A percentile compares a stretch with the other conserved stretches of the same genome.
Conservation (phyloP, 2,113 vertebrate genomes). For the Crocuta crocuta region DNA sequence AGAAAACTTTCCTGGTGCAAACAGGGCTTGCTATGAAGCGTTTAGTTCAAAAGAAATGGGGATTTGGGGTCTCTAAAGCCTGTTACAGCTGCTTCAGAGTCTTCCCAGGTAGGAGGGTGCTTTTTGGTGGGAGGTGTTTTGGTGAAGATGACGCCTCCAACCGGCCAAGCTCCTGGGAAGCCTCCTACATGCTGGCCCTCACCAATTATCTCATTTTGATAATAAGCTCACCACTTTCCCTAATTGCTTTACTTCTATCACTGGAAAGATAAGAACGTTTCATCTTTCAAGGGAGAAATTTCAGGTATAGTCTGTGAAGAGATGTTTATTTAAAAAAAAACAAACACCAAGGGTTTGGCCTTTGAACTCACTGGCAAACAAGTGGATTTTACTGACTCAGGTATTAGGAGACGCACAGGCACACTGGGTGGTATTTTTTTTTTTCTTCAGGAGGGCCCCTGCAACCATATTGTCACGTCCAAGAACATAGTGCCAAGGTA, state of each 20-base stretch:
- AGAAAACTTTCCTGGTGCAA: neutral
- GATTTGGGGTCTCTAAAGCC: too few relatives aligned
- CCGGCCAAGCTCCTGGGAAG: constrained; percentile 33
- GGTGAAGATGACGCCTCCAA: neutral
- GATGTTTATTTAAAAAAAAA: neutral
- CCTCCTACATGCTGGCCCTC: neutral
- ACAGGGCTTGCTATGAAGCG: neutral
- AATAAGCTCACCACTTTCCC: constrained; percentile 48
- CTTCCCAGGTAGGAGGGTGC: neutral
- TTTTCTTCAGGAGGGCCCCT: neutral
- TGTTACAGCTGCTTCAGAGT: neutral
- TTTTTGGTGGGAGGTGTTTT: neutral
- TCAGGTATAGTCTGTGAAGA: neutral
- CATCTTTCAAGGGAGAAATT: constrained; percentile 18
- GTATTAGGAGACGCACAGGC: neutral
- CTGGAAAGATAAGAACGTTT: neutral
- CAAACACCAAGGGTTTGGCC: neutral
- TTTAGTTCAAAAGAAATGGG: neutral
- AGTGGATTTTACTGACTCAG: neutral
- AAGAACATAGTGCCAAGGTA: neutral
- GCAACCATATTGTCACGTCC: neutral
- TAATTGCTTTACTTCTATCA: constrained; percentile 52
- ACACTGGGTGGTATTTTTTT: neutral
- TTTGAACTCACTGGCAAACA: neutral
- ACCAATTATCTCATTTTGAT: constrained; percentile 71